These are phyloP conservation scores for Amphilophus citrinellus DNA, from an alignment of 2,113 vertebrate genomes.

Conservation along the genomic window DNA sequence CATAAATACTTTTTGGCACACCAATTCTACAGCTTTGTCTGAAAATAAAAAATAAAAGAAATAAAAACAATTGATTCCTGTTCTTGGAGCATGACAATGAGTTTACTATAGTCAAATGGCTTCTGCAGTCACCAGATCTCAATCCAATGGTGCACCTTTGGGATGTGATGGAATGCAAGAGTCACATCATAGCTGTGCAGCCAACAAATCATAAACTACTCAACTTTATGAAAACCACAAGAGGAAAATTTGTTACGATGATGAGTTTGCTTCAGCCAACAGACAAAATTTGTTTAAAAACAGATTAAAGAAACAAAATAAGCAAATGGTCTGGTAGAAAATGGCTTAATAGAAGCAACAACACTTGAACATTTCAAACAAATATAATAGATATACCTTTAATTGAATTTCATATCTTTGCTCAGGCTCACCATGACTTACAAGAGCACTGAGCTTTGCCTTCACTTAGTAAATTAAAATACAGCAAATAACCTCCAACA, in stretches of 20 bases:
- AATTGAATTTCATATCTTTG: not conserved
- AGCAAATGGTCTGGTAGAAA: not conserved
- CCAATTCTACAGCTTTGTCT: too few species aligned
- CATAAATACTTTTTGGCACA: not conserved
- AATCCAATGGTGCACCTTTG: not conserved
- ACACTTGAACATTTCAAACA: not conserved
- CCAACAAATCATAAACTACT: not conserved
- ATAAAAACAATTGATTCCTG: too few species aligned
- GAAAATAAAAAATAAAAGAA: too few species aligned
- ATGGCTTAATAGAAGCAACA: not conserved
- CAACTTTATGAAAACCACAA: not conserved
- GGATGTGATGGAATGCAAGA: not conserved
- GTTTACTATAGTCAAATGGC: too few species aligned
- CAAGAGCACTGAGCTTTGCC: not conserved
- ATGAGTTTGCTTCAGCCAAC: not conserved
- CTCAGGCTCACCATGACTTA: not conserved
- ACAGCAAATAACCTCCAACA: not conserved
- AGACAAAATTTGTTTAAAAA: not conserved
- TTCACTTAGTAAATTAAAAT: conserved; percentile 10
- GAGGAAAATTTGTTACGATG: not conserved
- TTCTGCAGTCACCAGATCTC: not conserved
- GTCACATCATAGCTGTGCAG: not conserved
- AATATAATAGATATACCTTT: not conserved
- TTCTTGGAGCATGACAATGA: too few species aligned
- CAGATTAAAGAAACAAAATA: not conserved